Evolutionary conservation across 2,888 invertebrate genomes (phyloP).

Genomic region (Trachelus stipa): DNA sequence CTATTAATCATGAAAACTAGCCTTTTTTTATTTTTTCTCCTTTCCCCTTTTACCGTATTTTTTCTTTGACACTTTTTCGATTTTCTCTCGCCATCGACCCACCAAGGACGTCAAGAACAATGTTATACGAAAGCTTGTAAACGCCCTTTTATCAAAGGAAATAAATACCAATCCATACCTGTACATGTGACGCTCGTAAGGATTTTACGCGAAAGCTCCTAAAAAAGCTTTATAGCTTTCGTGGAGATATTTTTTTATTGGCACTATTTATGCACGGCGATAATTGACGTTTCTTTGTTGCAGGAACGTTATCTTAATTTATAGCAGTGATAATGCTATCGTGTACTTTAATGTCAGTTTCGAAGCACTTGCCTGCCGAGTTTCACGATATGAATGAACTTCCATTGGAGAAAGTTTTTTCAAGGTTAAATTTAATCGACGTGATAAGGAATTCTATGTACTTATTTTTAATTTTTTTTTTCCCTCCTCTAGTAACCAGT

Average conservation of each 20-base stretch:
- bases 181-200: background rate
- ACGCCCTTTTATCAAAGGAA: too few species aligned
- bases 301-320: background rate
- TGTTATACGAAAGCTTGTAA: background rate
- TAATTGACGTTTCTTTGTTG: background rate
- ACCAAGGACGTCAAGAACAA: background rate
- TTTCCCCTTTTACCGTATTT: background rate
- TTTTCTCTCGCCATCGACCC: background rate
- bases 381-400: background rate
- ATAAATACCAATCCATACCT: background rate
- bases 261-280: too few species aligned
- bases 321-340: background rate
- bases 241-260: too few species aligned
- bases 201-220: background rate
- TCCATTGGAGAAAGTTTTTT: background rate
- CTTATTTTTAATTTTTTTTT: too few species aligned
- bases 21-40: background rate
- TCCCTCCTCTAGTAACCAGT: background rate
- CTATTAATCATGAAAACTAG: background rate
- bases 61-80: constrained; percentile 1
- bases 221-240: too few species aligned
- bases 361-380: background rate
- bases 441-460: background rate
- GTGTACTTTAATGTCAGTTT: background rate
- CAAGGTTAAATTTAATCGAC: background rate